Base-by-base conservation (phyloP, 2,797 vertebrate species). In the Okamejei kenojei region DNA sequence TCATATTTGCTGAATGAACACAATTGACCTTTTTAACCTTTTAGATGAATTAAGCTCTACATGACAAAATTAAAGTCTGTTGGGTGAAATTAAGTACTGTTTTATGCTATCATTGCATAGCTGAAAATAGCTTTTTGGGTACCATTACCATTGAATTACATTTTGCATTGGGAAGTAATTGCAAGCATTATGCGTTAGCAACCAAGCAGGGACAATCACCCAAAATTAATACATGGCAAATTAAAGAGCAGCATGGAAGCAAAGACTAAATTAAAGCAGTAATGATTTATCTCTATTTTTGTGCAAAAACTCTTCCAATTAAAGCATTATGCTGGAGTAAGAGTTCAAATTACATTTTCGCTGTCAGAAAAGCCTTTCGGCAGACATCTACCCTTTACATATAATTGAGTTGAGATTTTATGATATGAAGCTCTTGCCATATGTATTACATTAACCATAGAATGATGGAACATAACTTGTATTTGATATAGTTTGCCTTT, bases 211-310 rank as follows among this genome's bases (percentile, higher is more conserved):
- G 63, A 90, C 32, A 90, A 90, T 90, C 65, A 90, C 88, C 65
- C n/a, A n/a, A n/a, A 90, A 90, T 90, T 90, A 90, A 90, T n/a
- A 71, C 65, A n/a, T 71, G 74, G 54, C 90, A 91, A 91, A 91
- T 74, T 91, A 54, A 91, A 38, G 38, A 54, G 74, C 8, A 91
- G 71, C 35, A 90, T 23, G 23, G 35, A 90, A 91, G 71, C 35
- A 90, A 38, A 38, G 35, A 90, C 86, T 90, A 73, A 68, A 90
- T 91, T 74, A 91, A 29, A 71, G 35, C 90, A 74, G 35, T 54
- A 74, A 91, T 45, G 2, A 74, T 91, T 91, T 54, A 29, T 74
- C 54, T 74, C 38, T 54, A 45, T 74, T 91, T 91, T 29, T 54
- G 71, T 54, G 35, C 68, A 45, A 73, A 73, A 68, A 15, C 54